Conservation (phyloP, 2,797 vertebrate species). For the Spinus pinus region DNA sequence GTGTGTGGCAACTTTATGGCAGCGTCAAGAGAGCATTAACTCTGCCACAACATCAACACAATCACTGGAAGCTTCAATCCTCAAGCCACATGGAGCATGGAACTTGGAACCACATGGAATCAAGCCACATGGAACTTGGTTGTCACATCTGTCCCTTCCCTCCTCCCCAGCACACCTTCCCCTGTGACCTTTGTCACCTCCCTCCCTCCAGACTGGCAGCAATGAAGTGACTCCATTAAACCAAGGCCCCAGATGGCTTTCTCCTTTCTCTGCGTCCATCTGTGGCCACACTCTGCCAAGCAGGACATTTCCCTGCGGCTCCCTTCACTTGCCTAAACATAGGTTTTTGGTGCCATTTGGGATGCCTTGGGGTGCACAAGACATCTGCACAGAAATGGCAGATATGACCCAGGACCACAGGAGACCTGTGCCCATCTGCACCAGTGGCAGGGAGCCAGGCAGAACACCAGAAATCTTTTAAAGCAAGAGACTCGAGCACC, state of each 20-base stretch:
- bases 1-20: not conserved
- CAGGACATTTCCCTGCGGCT: not conserved
- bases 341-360: slow-evolving; percentile 18
- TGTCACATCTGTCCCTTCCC: not conserved
- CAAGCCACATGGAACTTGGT: not conserved
- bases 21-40: not conserved
- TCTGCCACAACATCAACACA: not conserved
- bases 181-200: not conserved
- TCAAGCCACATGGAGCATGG: not conserved
- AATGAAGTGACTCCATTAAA: not conserved
- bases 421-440: slow-evolving; percentile 28
- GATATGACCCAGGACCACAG: not conserved
- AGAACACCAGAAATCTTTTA: not conserved
- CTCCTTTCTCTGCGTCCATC: not conserved
- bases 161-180: not conserved
- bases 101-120: not conserved
- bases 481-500: not conserved
- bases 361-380: not conserved
- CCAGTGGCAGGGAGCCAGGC: slow-evolving; percentile 15
- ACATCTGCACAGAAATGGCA: slow-evolving; percentile 13
- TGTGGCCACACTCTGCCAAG: not conserved
- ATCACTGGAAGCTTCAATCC: not conserved
- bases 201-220: not conserved
- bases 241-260: not conserved
- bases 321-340: not conserved